Base-by-base conservation (phyloP, 2,797 vertebrate genomes). In the Acanthopagrus latus region DNA sequence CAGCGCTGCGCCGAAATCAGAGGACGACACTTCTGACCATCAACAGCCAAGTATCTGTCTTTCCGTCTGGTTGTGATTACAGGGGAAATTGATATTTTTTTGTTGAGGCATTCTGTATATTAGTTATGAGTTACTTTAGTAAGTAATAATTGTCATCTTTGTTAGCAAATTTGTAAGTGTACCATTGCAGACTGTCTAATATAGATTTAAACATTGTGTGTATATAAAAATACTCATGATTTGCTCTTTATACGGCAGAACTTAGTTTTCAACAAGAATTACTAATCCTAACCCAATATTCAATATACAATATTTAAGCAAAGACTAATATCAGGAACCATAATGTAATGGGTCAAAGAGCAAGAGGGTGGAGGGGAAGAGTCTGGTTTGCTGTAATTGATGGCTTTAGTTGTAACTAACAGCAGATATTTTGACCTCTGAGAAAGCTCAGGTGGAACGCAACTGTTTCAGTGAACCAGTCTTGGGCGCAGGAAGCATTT, bases 41-140 rank as follows among this genome's bases (percentile, higher is more conserved):
- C 78, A 59, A 21, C 56, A 59, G 68, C 60, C 66, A 67, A 59
- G 78, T 81, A 78, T 16, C 17, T 48, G 27, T 27, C 27, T 27
- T 25, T 25, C 25, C 25, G 23, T 59, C 33, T n/a, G 6, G 44
- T 50, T 16, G 2, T 13, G 43, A 16, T 12, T 4, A 33, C 29
- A 33, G 29, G 8, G 8, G 23, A 38, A 21, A 2, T 14, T 38
- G 11, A n/a, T 9, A 47, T 62, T 47, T 29, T 29, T 44, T 16
- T 27, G 7, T 52, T 27, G 12, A 54, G 9, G 44, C 47, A 17
- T 64, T 65, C 47, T 77, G 7, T 46, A 23, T 59, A 54, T 23
- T 5, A 62, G 9, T 8, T 12, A 23, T 43, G 29, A 13, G 9
- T 41, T 38, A 17, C 23, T 3, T 41, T 23, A 51, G 29, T 20